Percentiles rank a stretch among this genome's conserved stretches.
These are phyloP conservation scores for Micropterix aruncella DNA, from an alignment of 2,888 invertebrate genomes.

Conservation along the genomic window DNA sequence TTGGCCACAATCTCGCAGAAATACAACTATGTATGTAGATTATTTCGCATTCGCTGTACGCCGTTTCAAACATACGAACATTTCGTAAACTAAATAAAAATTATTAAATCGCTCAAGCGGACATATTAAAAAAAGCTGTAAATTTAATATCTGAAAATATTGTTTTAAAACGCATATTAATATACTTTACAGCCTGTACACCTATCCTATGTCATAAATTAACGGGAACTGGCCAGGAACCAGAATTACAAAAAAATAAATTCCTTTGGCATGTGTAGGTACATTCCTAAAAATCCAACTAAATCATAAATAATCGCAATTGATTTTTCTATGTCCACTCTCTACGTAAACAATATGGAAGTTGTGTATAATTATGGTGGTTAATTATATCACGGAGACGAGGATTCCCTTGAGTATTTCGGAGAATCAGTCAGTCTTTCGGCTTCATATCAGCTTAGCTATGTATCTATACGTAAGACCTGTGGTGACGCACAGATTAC, in stretches of 20 bases:
- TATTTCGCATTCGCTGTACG: too few species aligned
- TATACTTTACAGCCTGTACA: too few species aligned
- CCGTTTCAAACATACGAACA: too few species aligned
- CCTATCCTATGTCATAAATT: too few species aligned
- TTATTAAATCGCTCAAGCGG: too few species aligned
- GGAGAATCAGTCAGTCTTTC: slow-evolving; percentile 10
- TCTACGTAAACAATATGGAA: slow-evolving; percentile 1
- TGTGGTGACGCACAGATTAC: slow-evolving; percentile 7
- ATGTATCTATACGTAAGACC: slow-evolving; percentile 5
- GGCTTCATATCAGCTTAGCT: slow-evolving; percentile 8
- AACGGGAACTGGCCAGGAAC: slow-evolving; percentile 2
- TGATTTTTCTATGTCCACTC: background rate
- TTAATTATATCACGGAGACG: slow-evolving; percentile 4
- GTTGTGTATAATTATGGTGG: background rate
- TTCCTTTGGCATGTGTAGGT: slow-evolving; percentile 8
- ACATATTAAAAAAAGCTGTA: too few species aligned
- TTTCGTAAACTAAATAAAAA: too few species aligned
- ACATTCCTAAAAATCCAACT: slow-evolving; percentile 2
- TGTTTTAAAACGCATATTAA: too few species aligned
- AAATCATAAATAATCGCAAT: background rate
- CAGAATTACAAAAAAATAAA: slow-evolving; percentile 7
- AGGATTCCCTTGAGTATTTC: slow-evolving; percentile 7
- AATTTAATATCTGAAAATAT: too few species aligned
- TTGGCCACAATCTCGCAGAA: too few species aligned
- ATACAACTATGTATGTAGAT: too few species aligned